phyloP scores from a whole-genome alignment of 1,140 invertebrate genomes.

The Drosophila nigromelanica region DNA sequence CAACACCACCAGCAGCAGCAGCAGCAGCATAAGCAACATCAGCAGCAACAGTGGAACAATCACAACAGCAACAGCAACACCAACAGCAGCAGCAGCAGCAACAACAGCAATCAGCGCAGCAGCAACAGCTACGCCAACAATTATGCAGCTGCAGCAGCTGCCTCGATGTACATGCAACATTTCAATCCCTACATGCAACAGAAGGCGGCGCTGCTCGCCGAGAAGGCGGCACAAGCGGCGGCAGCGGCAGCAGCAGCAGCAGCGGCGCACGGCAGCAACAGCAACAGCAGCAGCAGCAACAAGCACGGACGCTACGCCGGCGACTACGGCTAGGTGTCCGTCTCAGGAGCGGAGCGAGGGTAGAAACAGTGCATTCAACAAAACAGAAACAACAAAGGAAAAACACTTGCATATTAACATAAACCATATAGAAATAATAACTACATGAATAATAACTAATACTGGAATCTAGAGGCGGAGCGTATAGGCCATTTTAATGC shows the following conservation, averaged over 20 bases:
- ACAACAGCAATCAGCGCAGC: constrained; percentile 28
- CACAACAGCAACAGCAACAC: constrained; percentile 44
- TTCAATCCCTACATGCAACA: constrained; percentile 79
- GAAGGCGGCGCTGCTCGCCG: constrained; percentile 66
- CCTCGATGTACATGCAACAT: constrained; percentile 77
- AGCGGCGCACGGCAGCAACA: constrained; percentile 27
- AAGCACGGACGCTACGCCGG: constrained; percentile 70
- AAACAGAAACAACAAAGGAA: constrained; percentile 1
- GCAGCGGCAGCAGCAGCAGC: constrained; percentile 48
- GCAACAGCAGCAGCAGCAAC: constrained; percentile 20
- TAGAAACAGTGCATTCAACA: background rate
- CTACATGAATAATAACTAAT: constrained; percentile 51
- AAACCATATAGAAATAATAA: constrained; percentile 33
- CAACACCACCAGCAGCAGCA: constrained; percentile 57
- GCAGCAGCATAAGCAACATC: constrained; percentile 27
- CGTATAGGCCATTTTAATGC: constrained; percentile 69
- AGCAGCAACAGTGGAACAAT: constrained; percentile 32
- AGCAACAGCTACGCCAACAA: constrained; percentile 65
- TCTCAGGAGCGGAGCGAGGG: background rate
- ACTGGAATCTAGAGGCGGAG: constrained; percentile 55
- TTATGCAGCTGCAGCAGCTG: constrained; percentile 68
- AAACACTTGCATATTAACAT: constrained; percentile 61
- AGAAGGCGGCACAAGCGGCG: constrained; percentile 64
- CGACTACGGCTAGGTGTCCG: constrained; percentile 58
- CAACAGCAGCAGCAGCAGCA: constrained; percentile 25